Evolutionary conservation across 2,888 invertebrate genomes (phyloP).

Genomic region (Candidula unifasciata): DNA sequence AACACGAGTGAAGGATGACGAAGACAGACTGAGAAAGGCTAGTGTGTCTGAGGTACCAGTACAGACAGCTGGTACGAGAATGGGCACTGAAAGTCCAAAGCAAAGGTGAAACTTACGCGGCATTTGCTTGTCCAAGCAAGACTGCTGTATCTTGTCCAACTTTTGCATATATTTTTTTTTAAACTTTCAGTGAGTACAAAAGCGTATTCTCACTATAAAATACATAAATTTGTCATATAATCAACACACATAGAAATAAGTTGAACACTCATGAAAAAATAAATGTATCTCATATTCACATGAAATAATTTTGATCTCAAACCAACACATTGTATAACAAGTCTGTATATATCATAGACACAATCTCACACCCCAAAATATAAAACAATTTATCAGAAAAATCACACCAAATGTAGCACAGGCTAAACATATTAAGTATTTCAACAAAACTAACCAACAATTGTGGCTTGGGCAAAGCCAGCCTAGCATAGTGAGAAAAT

Average conservation of each 20-base stretch:
- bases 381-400: slow-evolving; percentile 43
- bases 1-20: neutral
- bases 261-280: slow-evolving; percentile 43
- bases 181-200: slow-evolving; percentile 51
- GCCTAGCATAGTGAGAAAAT: slow-evolving; percentile 58
- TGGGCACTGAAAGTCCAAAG: slow-evolving; percentile 36
- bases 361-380: slow-evolving; percentile 38
- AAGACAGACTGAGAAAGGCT: slow-evolving; percentile 42
- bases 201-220: slow-evolving; percentile 51
- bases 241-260: slow-evolving; percentile 49
- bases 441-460: slow-evolving; percentile 50
- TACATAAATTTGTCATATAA: slow-evolving; percentile 47
- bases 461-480: slow-evolving; percentile 51
- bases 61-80: slow-evolving; percentile 22
- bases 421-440: slow-evolving; percentile 47
- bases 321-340: slow-evolving; percentile 49
- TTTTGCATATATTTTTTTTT: slow-evolving; percentile 46
- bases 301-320: slow-evolving; percentile 50
- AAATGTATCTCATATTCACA: slow-evolving; percentile 47
- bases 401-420: slow-evolving; percentile 52
- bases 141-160: slow-evolving; percentile 45
- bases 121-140: slow-evolving; percentile 30
- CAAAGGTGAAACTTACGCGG: slow-evolving; percentile 11
- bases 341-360: slow-evolving; percentile 44
- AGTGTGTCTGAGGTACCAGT: slow-evolving; percentile 37